Evolutionary conservation across 2,797 vertebrate species (phyloP).

Genomic region (Chelon auratus): DNA sequence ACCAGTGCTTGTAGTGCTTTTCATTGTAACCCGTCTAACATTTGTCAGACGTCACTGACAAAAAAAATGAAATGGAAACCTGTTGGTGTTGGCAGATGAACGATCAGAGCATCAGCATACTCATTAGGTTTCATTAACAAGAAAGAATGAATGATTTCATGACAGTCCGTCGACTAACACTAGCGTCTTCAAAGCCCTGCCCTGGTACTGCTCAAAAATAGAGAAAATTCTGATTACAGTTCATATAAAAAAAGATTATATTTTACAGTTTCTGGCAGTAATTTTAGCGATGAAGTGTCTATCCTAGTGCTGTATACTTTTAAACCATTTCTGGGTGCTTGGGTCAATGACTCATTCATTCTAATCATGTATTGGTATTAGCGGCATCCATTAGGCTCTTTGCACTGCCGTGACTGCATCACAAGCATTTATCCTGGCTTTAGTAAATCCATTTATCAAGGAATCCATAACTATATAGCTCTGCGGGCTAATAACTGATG

Average conservation of each 20-base stretch:
- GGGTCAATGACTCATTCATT: conserved; percentile 61
- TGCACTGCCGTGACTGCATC: conserved; percentile 46
- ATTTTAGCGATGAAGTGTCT: conserved; percentile 15
- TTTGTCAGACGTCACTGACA: neutral
- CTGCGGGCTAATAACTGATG: conserved; percentile 55
- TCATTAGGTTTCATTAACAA: conserved; percentile 1
- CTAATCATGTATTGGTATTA: conserved; percentile 52
- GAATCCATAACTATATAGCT: conserved; percentile 56
- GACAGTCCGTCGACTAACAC: neutral
- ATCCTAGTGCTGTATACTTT: conserved; percentile 14
- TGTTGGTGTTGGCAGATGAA: neutral
- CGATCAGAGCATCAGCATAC: neutral
- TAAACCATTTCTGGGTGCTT: conserved; percentile 43
- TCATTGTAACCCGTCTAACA: too few relatives aligned
- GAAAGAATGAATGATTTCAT: neutral
- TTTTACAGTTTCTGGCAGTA: conserved; percentile 15
- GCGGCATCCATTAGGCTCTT: conserved; percentile 57
- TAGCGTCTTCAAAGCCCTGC: neutral
- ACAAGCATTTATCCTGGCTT: conserved; percentile 54
- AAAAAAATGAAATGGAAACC: neutral
- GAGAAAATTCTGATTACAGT: neutral
- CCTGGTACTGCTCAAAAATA: neutral
- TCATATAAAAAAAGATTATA: neutral
- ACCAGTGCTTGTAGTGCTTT: too few relatives aligned
- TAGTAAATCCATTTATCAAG: conserved; percentile 71